Evolutionary conservation across 2,797 vertebrate genomes (phyloP).

Genomic region (Cirrhinus molitorella): DNA sequence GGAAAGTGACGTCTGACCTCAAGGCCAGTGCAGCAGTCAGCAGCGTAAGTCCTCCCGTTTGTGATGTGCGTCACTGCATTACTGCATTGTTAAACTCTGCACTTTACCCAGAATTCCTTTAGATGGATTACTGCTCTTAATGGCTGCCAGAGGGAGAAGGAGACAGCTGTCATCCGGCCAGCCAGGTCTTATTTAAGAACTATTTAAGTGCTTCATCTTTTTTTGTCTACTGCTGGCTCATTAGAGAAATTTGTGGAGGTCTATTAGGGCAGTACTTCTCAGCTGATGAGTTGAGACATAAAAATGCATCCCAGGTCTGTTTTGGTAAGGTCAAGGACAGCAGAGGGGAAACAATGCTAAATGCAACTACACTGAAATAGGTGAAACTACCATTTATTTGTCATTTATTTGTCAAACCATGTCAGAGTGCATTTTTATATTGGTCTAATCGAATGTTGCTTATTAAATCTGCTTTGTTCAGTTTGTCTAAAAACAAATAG

Average conservation of each 20-base stretch:
- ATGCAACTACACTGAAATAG: neutral
- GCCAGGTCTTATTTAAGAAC: conserved; percentile 1
- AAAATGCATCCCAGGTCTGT: neutral
- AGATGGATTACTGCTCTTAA: conserved; percentile 55
- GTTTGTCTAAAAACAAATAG: no score
- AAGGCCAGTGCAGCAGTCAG: neutral
- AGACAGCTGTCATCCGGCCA: conserved; percentile 12
- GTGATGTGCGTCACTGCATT: conserved; percentile 19
- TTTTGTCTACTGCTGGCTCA: neutral
- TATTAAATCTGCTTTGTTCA: no score
- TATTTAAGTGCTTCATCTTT: conserved; percentile 27
- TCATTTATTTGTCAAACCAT: no score
- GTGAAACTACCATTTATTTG: no score
- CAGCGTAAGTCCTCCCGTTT: neutral
- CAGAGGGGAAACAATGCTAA: neutral
- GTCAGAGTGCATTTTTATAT: no score
- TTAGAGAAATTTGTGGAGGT: neutral
- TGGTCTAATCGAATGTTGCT: no score
- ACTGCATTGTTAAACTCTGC: neutral
- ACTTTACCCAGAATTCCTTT: conserved; percentile 35
- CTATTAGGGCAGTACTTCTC: neutral
- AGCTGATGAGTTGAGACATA: neutral
- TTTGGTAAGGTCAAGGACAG: neutral
- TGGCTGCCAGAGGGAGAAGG: conserved; percentile 18
- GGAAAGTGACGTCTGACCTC: neutral